phyloP scores from a whole-genome alignment of 2,797 vertebrate genomes.

The Poecilia velifera region DNA sequence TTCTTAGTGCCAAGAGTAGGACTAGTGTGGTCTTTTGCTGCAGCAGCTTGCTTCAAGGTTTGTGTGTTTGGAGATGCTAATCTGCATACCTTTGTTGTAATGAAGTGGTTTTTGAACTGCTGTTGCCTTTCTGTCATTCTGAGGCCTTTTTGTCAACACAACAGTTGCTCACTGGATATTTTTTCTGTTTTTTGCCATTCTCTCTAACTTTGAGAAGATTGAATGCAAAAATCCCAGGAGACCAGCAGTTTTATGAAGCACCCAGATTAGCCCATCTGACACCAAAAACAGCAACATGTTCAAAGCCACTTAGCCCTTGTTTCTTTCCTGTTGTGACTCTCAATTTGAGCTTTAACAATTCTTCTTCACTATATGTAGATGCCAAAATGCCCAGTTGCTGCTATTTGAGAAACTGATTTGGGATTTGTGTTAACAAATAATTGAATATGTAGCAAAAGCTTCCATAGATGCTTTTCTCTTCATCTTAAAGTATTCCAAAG shows the following conservation, averaged over 20 bases:
- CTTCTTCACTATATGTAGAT: too few species aligned
- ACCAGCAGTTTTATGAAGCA: background rate
- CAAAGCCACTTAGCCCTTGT: background rate
- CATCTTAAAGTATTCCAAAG: background rate
- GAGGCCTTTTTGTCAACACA: background rate
- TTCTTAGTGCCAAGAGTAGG: background rate
- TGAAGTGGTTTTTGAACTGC: background rate
- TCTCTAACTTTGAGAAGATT: background rate
- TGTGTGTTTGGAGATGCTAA: background rate
- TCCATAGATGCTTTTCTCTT: background rate
- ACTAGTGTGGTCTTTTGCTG: background rate
- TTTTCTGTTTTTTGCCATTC: background rate
- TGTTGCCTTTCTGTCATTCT: background rate
- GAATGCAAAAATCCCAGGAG: background rate
- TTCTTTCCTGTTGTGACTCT: background rate
- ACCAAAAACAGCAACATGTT: background rate
- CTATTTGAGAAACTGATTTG: background rate
- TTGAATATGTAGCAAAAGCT: background rate
- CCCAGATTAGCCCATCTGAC: background rate
- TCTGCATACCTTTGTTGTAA: background rate
- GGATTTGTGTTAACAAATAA: background rate
- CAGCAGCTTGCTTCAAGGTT: background rate
- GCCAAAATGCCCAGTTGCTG: background rate
- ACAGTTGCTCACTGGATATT: background rate
- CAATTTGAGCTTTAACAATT: background rate